Conservation (phyloP, 2,888 invertebrate species). For the Amblyjoppa fuscipennis region DNA sequence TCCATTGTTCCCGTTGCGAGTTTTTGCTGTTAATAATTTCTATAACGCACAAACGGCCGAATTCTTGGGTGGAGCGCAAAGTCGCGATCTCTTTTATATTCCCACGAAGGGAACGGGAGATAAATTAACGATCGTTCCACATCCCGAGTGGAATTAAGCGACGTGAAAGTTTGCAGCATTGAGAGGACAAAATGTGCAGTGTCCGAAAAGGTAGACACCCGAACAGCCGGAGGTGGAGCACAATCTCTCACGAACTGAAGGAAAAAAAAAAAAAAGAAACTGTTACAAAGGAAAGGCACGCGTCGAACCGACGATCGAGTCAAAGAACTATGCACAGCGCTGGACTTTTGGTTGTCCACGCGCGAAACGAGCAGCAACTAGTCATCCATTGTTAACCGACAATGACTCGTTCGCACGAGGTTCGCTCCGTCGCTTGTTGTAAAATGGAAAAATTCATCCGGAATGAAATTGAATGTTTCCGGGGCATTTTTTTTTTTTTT, state of each 20-base stretch:
- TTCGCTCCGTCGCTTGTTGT: conserved; percentile 43
- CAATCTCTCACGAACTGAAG: conserved; percentile 14
- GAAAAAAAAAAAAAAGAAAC: conserved; percentile 55
- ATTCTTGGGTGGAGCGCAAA: conserved; percentile 22
- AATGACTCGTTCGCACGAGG: conserved; percentile 52
- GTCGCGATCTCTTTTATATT: conserved; percentile 3
- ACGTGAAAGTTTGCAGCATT: conserved; percentile 46
- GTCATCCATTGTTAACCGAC: conserved; percentile 64
- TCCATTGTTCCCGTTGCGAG: conserved; percentile 2
- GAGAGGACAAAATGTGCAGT: conserved; percentile 19
- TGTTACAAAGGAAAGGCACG: conserved; percentile 52
- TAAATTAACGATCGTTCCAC: conserved; percentile 23
- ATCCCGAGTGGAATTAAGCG: conserved; percentile 28
- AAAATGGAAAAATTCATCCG: conserved; percentile 64
- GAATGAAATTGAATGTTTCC: conserved; percentile 66
- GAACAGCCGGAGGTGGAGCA: neutral
- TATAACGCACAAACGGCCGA: conserved; percentile 1
- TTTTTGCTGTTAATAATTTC: conserved; percentile 9
- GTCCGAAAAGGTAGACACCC: conserved; percentile 35
- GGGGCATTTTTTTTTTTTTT: conserved; percentile 55
- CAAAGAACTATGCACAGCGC: conserved; percentile 46
- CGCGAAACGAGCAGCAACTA: conserved; percentile 69
- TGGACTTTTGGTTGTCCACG: conserved; percentile 59
- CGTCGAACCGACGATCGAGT: conserved; percentile 56
- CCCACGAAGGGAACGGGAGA: neutral